Evolutionary conservation across 2,888 invertebrate genomes (phyloP), one percentile per base, ranked within the genome.

Genomic region (Chironomus riparius): DNA sequence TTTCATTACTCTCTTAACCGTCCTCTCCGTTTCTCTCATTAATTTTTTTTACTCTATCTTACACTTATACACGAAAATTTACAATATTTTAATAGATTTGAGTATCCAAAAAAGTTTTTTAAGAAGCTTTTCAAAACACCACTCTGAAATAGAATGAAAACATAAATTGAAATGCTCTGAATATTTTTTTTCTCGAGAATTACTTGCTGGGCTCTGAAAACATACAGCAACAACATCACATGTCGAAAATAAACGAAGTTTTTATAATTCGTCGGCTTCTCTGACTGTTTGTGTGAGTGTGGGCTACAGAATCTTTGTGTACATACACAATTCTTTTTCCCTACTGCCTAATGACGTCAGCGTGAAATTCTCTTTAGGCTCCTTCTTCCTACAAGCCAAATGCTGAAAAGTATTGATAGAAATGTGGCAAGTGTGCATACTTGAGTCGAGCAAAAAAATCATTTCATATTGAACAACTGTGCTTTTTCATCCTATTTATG

Each of bases 121-220:
- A 28, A 1, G 28, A 38, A 38, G 38, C 38, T 38, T 38, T 38
- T 38, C 10, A 38, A 38, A 38, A 10, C 38, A 56, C 56, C 56
- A 50, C 50, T 71, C 28, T 28, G 15, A 48, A 47, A 38, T 47
- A 48, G 70, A 70, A 70, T 70, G 70, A 70, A 56, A 56, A 71
- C 50, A 24, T 56, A 50, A 71, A 71, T 71, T 71, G 71, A 71
- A 47, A 18, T 56, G 56, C 56, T 56, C 56, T n/a, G 10, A 38
- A 38, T 38, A 10, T 10, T n/a, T 56, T n/a, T 7, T 18, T 18
- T 15, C n/a, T n/a, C n/a, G 15, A 56, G 18, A 56, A 56, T 56
- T 56, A 56, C 56, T 56, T 18, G 56, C 56, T 56, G 56, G 56
- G 56, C 56, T 56, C 56, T 38, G 15, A 56, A 15, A 56, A 56